These are phyloP conservation scores for Tursiops truncatus DNA, from an alignment of 2,113 vertebrate genomes.

Conservation along the genomic window DNA sequence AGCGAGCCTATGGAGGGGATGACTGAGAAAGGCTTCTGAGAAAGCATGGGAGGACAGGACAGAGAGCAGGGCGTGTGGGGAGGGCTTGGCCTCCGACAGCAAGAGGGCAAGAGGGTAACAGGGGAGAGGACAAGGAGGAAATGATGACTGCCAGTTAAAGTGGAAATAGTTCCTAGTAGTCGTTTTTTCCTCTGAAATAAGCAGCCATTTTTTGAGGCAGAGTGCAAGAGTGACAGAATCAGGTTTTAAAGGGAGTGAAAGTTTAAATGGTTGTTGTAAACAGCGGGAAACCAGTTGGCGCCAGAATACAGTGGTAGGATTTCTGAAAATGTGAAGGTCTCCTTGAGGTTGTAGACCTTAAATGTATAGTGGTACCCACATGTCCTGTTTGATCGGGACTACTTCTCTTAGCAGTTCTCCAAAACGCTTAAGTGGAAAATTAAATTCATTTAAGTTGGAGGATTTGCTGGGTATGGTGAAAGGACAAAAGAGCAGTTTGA, in stretches of 20 bases:
- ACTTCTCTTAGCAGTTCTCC: background rate
- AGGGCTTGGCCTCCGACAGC: background rate
- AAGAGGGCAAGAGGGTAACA: no score
- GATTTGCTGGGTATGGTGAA: background rate
- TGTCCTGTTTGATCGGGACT: background rate
- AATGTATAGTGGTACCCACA: background rate
- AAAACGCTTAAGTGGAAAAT: background rate
- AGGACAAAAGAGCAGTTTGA: background rate
- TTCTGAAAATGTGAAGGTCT: background rate
- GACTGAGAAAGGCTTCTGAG: background rate
- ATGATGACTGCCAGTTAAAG: background rate
- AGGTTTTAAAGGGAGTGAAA: background rate
- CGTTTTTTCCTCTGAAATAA: background rate
- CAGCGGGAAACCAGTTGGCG: background rate
- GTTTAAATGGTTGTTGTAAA: background rate
- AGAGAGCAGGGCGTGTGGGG: no score
- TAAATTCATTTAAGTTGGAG: background rate
- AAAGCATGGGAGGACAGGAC: background rate
- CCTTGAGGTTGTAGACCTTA: background rate
- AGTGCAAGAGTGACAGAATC: background rate
- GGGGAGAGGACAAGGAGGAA: background rate
- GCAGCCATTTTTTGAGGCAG: background rate
- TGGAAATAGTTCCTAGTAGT: background rate
- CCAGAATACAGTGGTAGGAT: background rate
- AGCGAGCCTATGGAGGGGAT: background rate